Evolutionary conservation across 2,797 vertebrate species (phyloP).

Genomic region (Pagetopsis macropterus): DNA sequence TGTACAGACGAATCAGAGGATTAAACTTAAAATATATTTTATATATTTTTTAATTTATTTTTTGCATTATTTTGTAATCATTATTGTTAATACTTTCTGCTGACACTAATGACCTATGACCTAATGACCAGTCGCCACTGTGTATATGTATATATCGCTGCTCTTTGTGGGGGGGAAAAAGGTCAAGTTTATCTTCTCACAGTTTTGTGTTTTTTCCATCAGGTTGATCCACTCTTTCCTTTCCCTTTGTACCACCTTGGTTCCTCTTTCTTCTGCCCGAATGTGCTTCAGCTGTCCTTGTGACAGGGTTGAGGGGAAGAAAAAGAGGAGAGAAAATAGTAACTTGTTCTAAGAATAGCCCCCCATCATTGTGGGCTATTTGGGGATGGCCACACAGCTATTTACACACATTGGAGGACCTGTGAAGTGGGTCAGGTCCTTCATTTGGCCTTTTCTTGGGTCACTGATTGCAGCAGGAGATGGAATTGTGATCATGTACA

Average conservation of each 20-base stretch:
- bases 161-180: background rate
- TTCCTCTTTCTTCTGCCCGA: conserved; percentile 1
- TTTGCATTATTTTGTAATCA: no score
- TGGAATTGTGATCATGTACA: conserved; percentile 30
- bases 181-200: background rate
- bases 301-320: conserved; percentile 27
- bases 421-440: conserved; percentile 61
- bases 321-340: conserved; percentile 48
- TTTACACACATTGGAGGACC: conserved; percentile 56
- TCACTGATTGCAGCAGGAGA: conserved; percentile 65
- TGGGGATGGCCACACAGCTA: conserved; percentile 35
- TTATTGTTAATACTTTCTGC: no score
- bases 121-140: no score
- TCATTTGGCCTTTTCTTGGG: conserved; percentile 51
- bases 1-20: no score
- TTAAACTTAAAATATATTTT: no score
- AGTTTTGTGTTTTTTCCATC: background rate
- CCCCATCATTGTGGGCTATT: conserved; percentile 48
- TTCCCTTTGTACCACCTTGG: background rate
- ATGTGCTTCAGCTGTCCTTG: conserved; percentile 49
- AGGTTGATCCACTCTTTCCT: background rate
- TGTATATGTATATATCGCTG: background rate
- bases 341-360: conserved; percentile 64
- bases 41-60: no score
- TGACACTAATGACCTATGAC: no score